Conservation (phyloP, 1,140 invertebrate genomes). For the Caenorhabditis tropicalis region DNA sequence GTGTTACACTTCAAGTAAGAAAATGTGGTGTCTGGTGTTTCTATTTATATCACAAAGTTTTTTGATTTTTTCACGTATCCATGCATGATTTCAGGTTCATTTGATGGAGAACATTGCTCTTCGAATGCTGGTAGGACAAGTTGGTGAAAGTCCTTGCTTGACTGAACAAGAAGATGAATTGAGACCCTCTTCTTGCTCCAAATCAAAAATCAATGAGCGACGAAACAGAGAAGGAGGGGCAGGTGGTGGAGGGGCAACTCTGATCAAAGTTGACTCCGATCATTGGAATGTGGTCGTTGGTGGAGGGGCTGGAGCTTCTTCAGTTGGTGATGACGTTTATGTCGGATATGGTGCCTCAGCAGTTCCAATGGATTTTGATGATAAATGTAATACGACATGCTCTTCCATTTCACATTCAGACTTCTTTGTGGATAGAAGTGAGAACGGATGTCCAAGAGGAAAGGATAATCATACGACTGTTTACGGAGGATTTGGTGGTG, state of each 20-base stretch:
- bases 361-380: background rate
- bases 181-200: background rate
- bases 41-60: background rate
- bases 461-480: background rate
- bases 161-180: conserved; percentile 18
- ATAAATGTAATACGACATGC: background rate
- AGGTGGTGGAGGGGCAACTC: conserved; percentile 6
- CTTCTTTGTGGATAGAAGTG: background rate
- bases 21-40: background rate
- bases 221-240: background rate
- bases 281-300: background rate
- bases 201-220: background rate
- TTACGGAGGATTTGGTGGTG: background rate
- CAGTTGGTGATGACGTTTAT: background rate
- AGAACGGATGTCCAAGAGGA: background rate
- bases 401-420: background rate
- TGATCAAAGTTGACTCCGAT: background rate
- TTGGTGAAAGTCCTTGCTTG: background rate
- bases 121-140: background rate
- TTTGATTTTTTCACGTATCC: too few species aligned
- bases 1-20: conserved; percentile 12
- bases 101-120: conserved; percentile 1
- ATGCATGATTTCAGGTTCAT: background rate
- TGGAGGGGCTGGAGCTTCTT: conserved; percentile 13
- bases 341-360: background rate